Conservation (phyloP, 2,888 invertebrate species). For the Sinhomidia bicolor region DNA sequence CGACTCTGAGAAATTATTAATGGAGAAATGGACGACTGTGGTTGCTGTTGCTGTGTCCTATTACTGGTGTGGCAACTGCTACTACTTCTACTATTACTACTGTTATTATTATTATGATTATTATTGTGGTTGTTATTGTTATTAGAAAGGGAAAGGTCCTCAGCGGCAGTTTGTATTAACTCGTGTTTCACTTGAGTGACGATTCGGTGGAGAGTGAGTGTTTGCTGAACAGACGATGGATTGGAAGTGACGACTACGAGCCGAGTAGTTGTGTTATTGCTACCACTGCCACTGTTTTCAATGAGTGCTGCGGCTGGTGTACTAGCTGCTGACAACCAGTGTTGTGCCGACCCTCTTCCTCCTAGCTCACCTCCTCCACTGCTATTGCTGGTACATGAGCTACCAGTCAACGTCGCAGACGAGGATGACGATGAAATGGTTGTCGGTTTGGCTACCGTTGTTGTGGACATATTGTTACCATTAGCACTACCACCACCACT, state of each 20-base stretch:
- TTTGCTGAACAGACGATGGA: constrained; percentile 72
- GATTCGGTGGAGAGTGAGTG: constrained; percentile 74
- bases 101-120: constrained; percentile 49
- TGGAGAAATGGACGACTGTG: constrained; percentile 57
- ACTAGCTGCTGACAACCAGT: constrained; percentile 67
- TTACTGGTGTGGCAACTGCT: constrained; percentile 4
- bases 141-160: constrained; percentile 77
- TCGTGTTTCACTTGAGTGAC: constrained; percentile 69
- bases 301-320: constrained; percentile 58
- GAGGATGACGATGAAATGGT: constrained; percentile 53
- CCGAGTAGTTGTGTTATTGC: constrained; percentile 69
- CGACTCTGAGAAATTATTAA: constrained; percentile 56
- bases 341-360: constrained; percentile 68
- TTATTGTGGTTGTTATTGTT: constrained; percentile 62
- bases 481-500: constrained; percentile 54
- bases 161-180: constrained; percentile 77
- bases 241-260: constrained; percentile 76
- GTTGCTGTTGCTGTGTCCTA: constrained; percentile 42
- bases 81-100: constrained; percentile 24
- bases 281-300: constrained; percentile 62
- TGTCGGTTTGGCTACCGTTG: constrained; percentile 47
- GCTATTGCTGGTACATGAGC: constrained; percentile 42
- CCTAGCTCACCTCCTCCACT: constrained; percentile 60
- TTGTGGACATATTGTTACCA: constrained; percentile 60
- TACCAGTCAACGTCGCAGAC: constrained; percentile 62